Base-by-base conservation (phyloP, 2,888 invertebrate species). In the Tenthredo mesomela region DNA sequence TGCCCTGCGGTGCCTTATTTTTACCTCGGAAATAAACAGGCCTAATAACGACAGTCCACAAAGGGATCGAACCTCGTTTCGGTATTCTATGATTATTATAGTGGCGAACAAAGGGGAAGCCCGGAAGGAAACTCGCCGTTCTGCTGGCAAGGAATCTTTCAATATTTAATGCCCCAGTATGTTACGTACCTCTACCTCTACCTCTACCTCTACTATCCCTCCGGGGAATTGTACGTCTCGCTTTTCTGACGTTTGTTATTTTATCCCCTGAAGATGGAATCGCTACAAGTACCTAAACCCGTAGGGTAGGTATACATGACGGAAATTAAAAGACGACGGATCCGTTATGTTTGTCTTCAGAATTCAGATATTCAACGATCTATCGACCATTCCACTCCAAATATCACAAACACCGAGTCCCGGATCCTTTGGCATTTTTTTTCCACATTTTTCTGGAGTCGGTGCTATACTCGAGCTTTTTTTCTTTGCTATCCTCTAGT, bases 51-150 rank as follows among this genome's bases (percentile, higher is more conserved):
- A 50, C 9, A n/a, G 47, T 77, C 29, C 29, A 50, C 29, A 33
- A 84, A 67, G 65, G 54, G 65, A 84, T 84, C 84, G 84, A 84
- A 65, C 65, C 61, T 84, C 78, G 21, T 40, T 84, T 50, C 50
- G 37, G 78, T 80, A 84, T 84, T 84, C 84, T 78, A 84, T 84
- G 84, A 84, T 67, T 84, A 84, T 84, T 84, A 84, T 84, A 84
- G 84, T 78, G 84, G 29, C 70, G 43, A 47, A 47, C 47, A 40
- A 50, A 33, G 61, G 58, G n/a, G 21, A n/a, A 50, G 37, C 80
- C 37, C 21, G 61, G 25, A 77, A 80, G 58, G 29, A 80, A 61
- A 15, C 40, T 61, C 78, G 50, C 80, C 25, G 37, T 25, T 9
- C 47, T 15, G 40, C 47, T n/a, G 47, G 71, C 58, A 50, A 33